Base-by-base conservation (phyloP, 2,888 invertebrate genomes). In the Drosophila falleni region DNA sequence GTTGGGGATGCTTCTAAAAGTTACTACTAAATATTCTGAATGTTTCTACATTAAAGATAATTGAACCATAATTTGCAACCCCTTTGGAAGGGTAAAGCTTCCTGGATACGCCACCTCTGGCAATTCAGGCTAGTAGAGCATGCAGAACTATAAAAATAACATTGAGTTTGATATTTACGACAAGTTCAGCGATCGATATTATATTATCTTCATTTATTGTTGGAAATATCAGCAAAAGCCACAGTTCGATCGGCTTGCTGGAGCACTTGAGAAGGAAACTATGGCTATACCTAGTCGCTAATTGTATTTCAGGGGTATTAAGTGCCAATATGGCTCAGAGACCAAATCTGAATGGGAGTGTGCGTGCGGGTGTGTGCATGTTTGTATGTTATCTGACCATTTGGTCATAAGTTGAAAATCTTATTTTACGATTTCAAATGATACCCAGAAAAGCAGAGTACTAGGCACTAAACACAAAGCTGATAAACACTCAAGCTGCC, bases 371-470 rank as follows among this genome's bases (percentile, higher is more conserved):
- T 39, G 3, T 51, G 13, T 46, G 46, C 23, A 26, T 55, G 49
- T 16, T 31, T 56, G 58, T 59, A 56, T 75, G 80, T 88, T 88
- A 88, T 89, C 89, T 80, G 74, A 49, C 58, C 65, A 67, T 63
- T 54, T 60, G 68, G 75, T 73, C 73, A 84, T 83, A 86, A 88
- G 80, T 89, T 78, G 75, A 88, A 89, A 88, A 88, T 89, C 89
- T 87, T 88, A 89, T 89, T 88, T 89, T 88, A 89, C 82, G 89
- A 89, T 84, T 89, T 74, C 56, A 55, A 80, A 80, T 88, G 81
- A 89, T 86, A 89, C 88, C 78, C 70, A 80, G 78, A 58, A 53
- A 47, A 80, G 75, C 75, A 80, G 74, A 80, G 79, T 77, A 67
- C 49, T 35, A 51, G 66, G 64, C 64, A 77, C 78, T 74, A 77